Percentiles rank a stretch among this genome's conserved stretches.
These are phyloP conservation scores for Flexamia atlantica DNA, from an alignment of 2,888 invertebrate genomes.

Conservation along the genomic window DNA sequence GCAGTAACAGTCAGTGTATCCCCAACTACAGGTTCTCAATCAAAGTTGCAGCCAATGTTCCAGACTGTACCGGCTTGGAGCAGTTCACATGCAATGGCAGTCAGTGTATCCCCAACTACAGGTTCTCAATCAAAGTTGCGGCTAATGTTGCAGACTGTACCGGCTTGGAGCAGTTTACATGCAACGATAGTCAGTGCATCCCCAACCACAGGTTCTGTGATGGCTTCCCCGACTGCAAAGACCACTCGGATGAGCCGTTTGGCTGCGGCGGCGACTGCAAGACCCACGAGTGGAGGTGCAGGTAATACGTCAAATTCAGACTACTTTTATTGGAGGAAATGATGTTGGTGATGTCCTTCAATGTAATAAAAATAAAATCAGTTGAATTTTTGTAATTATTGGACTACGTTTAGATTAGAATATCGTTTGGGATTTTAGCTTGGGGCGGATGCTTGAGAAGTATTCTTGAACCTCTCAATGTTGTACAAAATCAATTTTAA, in stretches of 20 bases:
- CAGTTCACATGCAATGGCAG: conserved; percentile 74
- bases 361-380: too few species aligned
- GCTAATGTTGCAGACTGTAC: conserved; percentile 77
- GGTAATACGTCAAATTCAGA: conserved; percentile 66
- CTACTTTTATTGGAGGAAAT: too few species aligned
- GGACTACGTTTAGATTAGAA: too few species aligned
- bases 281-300: conserved; percentile 69
- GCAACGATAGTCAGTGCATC: conserved; percentile 83
- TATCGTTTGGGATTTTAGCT: too few species aligned
- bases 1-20: conserved; percentile 83
- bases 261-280: conserved; percentile 74
- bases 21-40: conserved; percentile 77
- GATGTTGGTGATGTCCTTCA: too few species aligned
- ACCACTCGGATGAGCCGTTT: conserved; percentile 82
- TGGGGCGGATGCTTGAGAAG: too few species aligned
- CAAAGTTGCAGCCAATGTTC: too few species aligned
- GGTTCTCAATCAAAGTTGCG: too few species aligned
- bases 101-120: neutral
- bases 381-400: too few species aligned
- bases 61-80: conserved; percentile 78
- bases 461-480: too few species aligned
- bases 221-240: conserved; percentile 81
- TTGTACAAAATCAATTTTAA: too few species aligned
- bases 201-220: conserved; percentile 80
- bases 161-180: conserved; percentile 77